Conservation (phyloP, 2,797 vertebrate species). For the Liasis olivaceus region DNA sequence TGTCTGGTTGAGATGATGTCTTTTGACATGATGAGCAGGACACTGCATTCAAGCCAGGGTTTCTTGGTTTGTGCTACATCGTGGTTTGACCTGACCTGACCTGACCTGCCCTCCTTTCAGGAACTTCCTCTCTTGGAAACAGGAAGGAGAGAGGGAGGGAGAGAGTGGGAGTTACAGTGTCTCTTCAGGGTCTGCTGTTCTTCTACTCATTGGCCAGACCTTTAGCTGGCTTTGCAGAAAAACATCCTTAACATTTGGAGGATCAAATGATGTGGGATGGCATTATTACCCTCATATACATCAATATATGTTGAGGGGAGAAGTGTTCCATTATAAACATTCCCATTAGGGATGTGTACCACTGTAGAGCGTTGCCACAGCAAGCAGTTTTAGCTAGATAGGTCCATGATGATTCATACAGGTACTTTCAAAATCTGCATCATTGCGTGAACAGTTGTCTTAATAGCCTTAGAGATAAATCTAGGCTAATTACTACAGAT, state of each 20-base stretch:
- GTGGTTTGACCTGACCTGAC: background rate
- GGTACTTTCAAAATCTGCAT: background rate
- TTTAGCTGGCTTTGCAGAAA: too few relatives aligned
- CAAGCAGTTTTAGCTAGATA: background rate
- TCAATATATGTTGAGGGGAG: background rate
- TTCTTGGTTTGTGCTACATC: background rate
- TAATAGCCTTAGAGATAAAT: background rate
- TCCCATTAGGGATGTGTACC: background rate
- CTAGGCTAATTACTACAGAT: background rate
- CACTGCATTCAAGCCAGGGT: background rate
- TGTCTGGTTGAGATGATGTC: too few relatives aligned
- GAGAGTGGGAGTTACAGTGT: too few relatives aligned
- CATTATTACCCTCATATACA: too few relatives aligned
- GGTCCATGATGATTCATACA: background rate
- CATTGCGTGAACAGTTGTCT: background rate
- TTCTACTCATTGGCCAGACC: too few relatives aligned
- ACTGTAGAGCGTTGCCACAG: background rate
- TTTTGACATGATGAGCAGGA: background rate
- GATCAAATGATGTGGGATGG: too few relatives aligned
- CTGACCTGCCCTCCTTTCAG: background rate
- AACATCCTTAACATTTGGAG: too few relatives aligned
- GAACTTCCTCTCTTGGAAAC: background rate
- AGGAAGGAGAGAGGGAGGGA: too few relatives aligned
- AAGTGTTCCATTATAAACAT: background rate
- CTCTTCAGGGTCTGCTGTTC: too few relatives aligned